These are phyloP conservation scores for Stichodactyla helianthus DNA, from an alignment of 64 coral and sea anemone species.

Conservation along the genomic window DNA sequence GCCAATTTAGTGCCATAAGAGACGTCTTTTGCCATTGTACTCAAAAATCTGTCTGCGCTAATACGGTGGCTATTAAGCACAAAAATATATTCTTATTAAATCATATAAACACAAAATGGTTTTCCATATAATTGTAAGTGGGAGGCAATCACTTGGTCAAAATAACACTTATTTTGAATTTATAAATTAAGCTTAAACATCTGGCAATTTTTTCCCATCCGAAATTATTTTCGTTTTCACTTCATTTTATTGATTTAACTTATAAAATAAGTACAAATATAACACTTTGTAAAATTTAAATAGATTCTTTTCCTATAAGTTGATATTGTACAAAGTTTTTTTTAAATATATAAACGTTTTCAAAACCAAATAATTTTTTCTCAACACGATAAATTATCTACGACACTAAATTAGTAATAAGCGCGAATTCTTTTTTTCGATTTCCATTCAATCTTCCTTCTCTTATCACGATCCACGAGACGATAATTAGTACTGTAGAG, in stretches of 20 bases:
- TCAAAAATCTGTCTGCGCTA: not conserved
- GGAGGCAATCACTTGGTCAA: not conserved
- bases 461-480: not conserved
- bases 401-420: not conserved
- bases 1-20: not conserved
- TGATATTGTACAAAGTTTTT: not conserved
- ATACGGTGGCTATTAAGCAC: not conserved
- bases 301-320: not conserved
- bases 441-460: not conserved
- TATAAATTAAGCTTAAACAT: not conserved
- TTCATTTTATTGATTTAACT: not conserved
- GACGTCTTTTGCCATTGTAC: too few species aligned
- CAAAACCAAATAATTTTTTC: not conserved
- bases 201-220: not conserved
- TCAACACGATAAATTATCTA: not conserved
- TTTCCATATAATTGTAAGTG: not conserved
- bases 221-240: not conserved
- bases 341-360: conserved; percentile 11
- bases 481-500: not conserved
- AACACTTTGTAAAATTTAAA: not conserved
- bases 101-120: not conserved
- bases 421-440: not conserved
- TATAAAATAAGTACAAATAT: not conserved
- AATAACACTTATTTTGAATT: conserved; percentile 6
- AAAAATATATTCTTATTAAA: not conserved